Percentiles rank a stretch among this genome's conserved stretches.
Evolutionary conservation across 2,888 invertebrate genomes (phyloP).

Genomic region (Lithophane ornitopus): DNA sequence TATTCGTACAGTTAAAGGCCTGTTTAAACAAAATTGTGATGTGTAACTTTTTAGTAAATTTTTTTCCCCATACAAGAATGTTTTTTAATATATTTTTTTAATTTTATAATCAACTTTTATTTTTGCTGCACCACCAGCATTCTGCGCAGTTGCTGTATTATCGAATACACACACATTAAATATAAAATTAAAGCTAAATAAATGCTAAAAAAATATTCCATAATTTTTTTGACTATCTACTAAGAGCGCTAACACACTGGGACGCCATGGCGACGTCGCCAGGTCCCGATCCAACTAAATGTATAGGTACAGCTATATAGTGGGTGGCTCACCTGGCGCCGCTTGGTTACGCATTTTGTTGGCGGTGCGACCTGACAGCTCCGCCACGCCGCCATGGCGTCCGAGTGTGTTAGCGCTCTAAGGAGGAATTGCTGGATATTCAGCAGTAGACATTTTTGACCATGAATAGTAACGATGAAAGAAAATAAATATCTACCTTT

Average conservation of each 20-base stretch:
- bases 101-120: neutral
- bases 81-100: too few species aligned
- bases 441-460: neutral
- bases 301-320: too few species aligned
- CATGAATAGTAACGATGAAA: neutral
- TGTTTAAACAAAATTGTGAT: neutral
- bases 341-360: too few species aligned
- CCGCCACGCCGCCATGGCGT: too few species aligned
- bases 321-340: too few species aligned
- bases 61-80: too few species aligned
- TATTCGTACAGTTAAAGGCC: neutral
- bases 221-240: neutral
- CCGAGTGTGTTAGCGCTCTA: too few species aligned
- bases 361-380: too few species aligned
- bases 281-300: too few species aligned
- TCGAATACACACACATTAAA: neutral
- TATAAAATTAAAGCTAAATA: neutral
- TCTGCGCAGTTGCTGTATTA: neutral
- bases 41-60: neutral
- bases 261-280: too few species aligned
- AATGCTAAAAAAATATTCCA: neutral
- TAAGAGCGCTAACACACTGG: too few species aligned
- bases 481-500: slow-evolving; percentile 16
- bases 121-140: neutral
- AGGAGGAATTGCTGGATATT: neutral